Evolutionary conservation across 2,888 invertebrate genomes (phyloP), one percentile per base, ranked within the genome.

Genomic region (Agonopterix arenella): DNA sequence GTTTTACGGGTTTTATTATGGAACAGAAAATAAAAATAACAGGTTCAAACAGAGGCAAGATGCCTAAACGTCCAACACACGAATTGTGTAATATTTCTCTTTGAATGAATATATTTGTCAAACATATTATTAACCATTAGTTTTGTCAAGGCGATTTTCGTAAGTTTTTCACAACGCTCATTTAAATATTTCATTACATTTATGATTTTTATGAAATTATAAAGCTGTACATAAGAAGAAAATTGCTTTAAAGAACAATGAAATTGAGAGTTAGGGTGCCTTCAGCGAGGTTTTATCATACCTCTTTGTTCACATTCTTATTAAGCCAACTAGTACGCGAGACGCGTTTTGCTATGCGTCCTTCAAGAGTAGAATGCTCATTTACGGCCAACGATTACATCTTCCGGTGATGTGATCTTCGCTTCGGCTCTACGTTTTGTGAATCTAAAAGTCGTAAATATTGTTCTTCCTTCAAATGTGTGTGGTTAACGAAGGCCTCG

Each of bases 91-190:
- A 82, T 74, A 66, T 69, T 70, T 70, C 68, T 72, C 67, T 74
- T 74, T 70, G 70, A 68, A 77, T 76, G 69, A 76, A 81, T 79
- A 77, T 84, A 77, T 86, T 85, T 86, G 80, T 75, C 63, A 65
- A 77, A 80, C 67, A 64, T 73, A 76, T 85, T 84, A 80, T n/a
- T 80, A 67, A 57, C 73, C 66, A 70, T 76, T 79, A 76, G 75
- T 70, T 77, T 73, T 77, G 77, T 80, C 84, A 86, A 86, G 85
- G 84, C 57, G 62, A 61, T 82, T 82, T 81, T 84, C 77, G 80
- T 77, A 78, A 83, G 69, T 72, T 74, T 78, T 73, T 75, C 74
- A 76, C 59, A 45, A 55, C 53, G 57, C 52, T 59, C 61, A 64
- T 63, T 53, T 55, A 48, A 53, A 54, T 58, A 52, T 55, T 64